Conservation (phyloP, 2,888 invertebrate genomes). For the Orthosia gothica region DNA sequence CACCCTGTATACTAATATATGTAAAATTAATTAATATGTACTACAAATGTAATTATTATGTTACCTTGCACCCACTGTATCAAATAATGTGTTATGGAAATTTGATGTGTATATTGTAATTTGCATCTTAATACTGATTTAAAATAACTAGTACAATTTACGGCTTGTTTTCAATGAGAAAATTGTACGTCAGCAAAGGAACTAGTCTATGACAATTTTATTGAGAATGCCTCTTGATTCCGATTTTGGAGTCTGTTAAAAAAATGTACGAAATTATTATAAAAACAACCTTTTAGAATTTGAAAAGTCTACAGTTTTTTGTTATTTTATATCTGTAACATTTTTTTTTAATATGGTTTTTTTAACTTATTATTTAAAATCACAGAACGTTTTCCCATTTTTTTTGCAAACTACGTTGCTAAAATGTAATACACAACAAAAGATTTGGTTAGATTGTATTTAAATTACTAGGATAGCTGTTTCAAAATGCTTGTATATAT, state of each 20-base stretch:
- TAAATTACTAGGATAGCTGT: too few relatives aligned
- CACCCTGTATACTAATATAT: too few relatives aligned
- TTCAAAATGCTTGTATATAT: too few relatives aligned
- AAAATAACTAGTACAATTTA: neutral
- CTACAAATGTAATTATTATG: constrained; percentile 1
- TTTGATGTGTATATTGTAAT: constrained; percentile 11
- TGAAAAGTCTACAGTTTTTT: neutral
- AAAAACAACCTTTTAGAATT: neutral
- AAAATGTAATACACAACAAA: neutral
- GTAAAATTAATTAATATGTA: constrained; percentile 26
- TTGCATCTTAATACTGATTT: constrained; percentile 6
- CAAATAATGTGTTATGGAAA: constrained; percentile 6
- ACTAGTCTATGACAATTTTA: neutral
- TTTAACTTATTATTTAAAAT: neutral
- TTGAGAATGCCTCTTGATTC: neutral
- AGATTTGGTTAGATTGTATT: neutral
- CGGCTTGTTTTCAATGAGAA: neutral
- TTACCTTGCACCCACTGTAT: constrained; percentile 37
- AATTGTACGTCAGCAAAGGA: neutral
- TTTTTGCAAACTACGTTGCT: neutral
- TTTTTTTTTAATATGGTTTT: too few relatives aligned
- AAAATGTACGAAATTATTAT: neutral
- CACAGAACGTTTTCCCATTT: neutral
- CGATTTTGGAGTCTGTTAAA: neutral
- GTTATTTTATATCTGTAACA: neutral